Base-by-base conservation (phyloP, 2,888 invertebrate species). In the Agelastica alni region DNA sequence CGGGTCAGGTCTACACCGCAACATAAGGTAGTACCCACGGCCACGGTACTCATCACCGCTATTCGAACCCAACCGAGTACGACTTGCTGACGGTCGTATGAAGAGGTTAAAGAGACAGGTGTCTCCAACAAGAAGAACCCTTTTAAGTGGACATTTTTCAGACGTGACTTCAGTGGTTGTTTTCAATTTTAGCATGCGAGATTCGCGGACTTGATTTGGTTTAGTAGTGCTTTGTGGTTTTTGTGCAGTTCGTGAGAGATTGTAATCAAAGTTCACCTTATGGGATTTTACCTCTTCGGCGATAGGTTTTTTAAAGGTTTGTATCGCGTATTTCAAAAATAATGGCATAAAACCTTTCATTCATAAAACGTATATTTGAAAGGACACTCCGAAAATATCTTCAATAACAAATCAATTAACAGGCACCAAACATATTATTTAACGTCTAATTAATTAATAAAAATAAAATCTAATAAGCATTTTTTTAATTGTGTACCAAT, bases 91-190 rank as follows among this genome's bases (percentile, higher is more conserved):
- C 39, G 60, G 56, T 53, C 59, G 68, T 62, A 61, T 65, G 62
- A 64, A 63, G 43, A 51, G 60, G 59, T 39, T 36, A 31, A 59
- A 0, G 61, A 63, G 61, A 68, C 69, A 70, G 70, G 70, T 70
- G 69, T 36, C 68, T 67, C 63, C 64, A 13, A 2, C 22, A 26
- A 44, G 51, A 30, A 43, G 31, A 37, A 18, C 44, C 49, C 48
- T 44, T 54, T 53, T 44, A n/a, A 39, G 44, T 44, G 28, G 28
- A 34, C 22, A 28, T 37, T 47, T 43, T 46, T 36, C 18, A 30
- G 48, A 43, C 43, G 53, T 48, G 47, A 37, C 30, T 42, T 28
- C n/a, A 48, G 39, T 55, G 46, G 45, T 51, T 41, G 10, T 53
- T 41, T 53, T 54, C 18, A 39, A 10, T 58, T 49, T 14, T 41